Evolutionary conservation across 2,113 vertebrate genomes (phyloP), one percentile per base, ranked within the genome.

Genomic region (Thomomys bottae): DNA sequence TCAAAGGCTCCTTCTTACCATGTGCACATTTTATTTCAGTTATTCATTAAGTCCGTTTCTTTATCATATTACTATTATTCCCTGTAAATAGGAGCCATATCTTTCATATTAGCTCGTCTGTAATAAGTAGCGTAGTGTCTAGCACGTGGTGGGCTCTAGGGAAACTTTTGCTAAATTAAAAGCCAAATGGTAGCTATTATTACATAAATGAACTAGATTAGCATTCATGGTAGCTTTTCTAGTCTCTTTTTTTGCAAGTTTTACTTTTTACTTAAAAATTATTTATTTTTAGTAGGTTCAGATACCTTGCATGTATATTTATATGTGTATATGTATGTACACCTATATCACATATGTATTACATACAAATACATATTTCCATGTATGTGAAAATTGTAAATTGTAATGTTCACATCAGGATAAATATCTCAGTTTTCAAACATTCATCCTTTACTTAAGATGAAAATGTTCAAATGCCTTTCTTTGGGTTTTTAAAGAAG

Each of bases 101-200:
- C 32, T 92, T 89, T 84, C 73, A 68, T 2, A 87, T 49, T 7
- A 76, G 30, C 91, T 92, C 15, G 87, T 59, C 78, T 85, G 1
- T 45, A 63, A 34, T 90, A 64, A 87, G 28, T 57, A 34, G 3
- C 11, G 36, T 54, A n/a, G 2, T 89, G n/a, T 57, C 38, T 73
- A 26, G 4, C 81, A 15, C 71, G 45, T 9, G 45, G 15, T 71
- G 72, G 9, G 8, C 32, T 78, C 14, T 70, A 54, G 40, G 24
- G 30, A 75, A 57, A 64, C 38, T 81, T 75, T 61, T 67, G 61
- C 17, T 89, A 93, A 82, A 82, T 87, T 94, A 71, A 79, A 14
- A 83, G 42, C 6, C n/a, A 87, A 91, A 73, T 34, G 2, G 18
- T 83, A 38, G 26, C 5, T 76, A 67, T 18, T 80, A 21, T 88